Base-by-base conservation (phyloP, 2,888 invertebrate species). In the Tuberolachnus salignus region DNA sequence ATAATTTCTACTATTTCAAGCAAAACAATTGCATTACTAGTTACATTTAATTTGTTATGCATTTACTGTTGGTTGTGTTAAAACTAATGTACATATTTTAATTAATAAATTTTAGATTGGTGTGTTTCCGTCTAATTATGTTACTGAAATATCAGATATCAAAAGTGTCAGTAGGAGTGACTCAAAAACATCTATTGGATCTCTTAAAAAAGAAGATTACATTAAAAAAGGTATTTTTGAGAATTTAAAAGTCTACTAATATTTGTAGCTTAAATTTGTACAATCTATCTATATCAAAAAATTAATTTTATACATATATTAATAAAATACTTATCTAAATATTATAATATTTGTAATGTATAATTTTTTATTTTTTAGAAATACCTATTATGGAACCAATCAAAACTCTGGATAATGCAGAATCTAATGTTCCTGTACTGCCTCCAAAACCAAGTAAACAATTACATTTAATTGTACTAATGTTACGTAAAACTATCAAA, bases 101-200 rank as follows among this genome's bases (percentile, higher is more conserved):
- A 26, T 73, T 73, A n/a, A n/a, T n/a, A 46, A 16, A 16, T 49
- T 55, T 26, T 81, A 86, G 84, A 84, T 92, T 81, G 97, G 98
- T 42, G 95, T 97, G 81, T 98, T 97, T 86, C 98, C 97, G 6
- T 97, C 97, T 10, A 98, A 98, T 88, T 98, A 97, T 87, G 97
- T 97, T 53, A 90, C 91, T 83, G 85, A 86, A 81, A 81, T 86
- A 26, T 84, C 82, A 49, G 82, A 82, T 16, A 42, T 81, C 63
- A 80, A 81, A 13, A 72, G 26, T 46, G 42, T 69, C 10, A 55
- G 67, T 44, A 80, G 80, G 61, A 73, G 69, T 57, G 69, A 80
- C 21, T 78, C 78, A 8, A 78, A 78, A 59, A 78, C 78, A 11
- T 78, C 78, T 1, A 78, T 23, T 16, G 67, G 49, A 49, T 78